Base-by-base conservation (phyloP, 1,140 invertebrate species). In the Zaprionus tsacasi region DNA sequence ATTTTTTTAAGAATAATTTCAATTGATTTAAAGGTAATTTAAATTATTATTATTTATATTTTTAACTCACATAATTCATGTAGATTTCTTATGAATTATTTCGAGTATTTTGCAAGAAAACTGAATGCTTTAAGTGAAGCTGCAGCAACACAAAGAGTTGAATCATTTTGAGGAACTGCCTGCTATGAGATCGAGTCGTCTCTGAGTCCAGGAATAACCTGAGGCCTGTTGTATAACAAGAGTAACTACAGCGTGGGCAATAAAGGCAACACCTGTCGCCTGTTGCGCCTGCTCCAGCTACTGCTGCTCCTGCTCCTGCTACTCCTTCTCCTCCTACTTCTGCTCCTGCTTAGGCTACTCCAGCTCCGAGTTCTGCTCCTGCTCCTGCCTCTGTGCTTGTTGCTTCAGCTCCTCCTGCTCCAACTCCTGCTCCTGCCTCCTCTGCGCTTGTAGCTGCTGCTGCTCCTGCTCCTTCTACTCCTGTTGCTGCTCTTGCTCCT, bases 201-300 rank as follows among this genome's bases (percentile, higher is more conserved):
- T 1, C 11, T 17, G 17, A 3, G 45, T 50, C n/a, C 45, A 17
- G 45, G 27, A 30, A 6, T 0, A 30, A 30, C 8, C 45, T 25
- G 17, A n/a, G 7, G 45, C 12, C 11, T 12, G 17, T 10, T 50
- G 45, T 50, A 17, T 50, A 50, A 25, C 45, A 50, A 17, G 10
- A 43, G 6, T 4, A 33, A 55, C n/a, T 27, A 40, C 21, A 66
- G n/a, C 55, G 6, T 17, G 17, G 12, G 60, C 55, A 11, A 36
- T 54, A 54, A 63, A 69, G 30, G 57, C 48, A 77, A 63, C 82
- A 86, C 82, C 82, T 86, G 83, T 77, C 83, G 79, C 76, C 56
- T 80, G 63, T 52, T 56, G 63, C 48, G 70, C 38, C 63, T 48
- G 15, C 27, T 43, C 35, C 27, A 30, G 27, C 52, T 65, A 40